Evolutionary conservation across 1,140 invertebrate genomes (phyloP).

Genomic region (Drosophila ficusphila): DNA sequence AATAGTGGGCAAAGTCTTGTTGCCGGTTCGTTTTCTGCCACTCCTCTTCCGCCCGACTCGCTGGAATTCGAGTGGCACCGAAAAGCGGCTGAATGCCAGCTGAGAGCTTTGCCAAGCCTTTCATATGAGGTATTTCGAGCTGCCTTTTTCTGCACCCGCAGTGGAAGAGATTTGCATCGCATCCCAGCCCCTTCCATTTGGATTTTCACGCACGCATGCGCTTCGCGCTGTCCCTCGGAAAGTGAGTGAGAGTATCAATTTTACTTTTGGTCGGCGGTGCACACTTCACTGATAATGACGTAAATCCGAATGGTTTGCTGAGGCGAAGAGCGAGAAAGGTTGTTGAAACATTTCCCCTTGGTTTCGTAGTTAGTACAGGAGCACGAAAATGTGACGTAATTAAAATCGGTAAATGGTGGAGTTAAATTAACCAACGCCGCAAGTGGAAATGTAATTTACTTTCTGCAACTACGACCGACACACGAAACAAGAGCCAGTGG

Average conservation of each 20-base stretch:
- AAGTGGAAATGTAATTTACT: slow-evolving; percentile 51
- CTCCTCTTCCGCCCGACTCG: slow-evolving; percentile 56
- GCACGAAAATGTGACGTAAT: slow-evolving; percentile 41
- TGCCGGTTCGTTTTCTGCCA: slow-evolving; percentile 34
- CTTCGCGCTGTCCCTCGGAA: slow-evolving; percentile 14
- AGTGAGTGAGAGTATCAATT: slow-evolving; percentile 67
- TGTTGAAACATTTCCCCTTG: slow-evolving; percentile 35
- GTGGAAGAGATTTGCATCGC: slow-evolving; percentile 25
- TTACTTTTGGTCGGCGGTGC: slow-evolving; percentile 57
- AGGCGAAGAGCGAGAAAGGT: not conserved
- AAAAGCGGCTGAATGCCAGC: slow-evolving; percentile 63
- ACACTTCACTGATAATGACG: slow-evolving; percentile 47
- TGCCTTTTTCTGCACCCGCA: slow-evolving; percentile 2
- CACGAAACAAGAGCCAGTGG: slow-evolving; percentile 29
- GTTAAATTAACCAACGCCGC: slow-evolving; percentile 45
- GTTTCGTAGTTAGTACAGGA: slow-evolving; percentile 10
- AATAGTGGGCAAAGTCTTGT: slow-evolving; percentile 44
- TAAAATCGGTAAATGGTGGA: slow-evolving; percentile 37
- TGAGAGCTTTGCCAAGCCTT: slow-evolving; percentile 49
- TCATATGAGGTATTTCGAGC: slow-evolving; percentile 37
- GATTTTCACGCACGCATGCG: slow-evolving; percentile 76
- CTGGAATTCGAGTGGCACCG: slow-evolving; percentile 43
- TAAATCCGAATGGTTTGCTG: slow-evolving; percentile 25
- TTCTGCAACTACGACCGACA: slow-evolving; percentile 25
- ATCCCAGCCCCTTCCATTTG: not conserved